Conservation (phyloP, 2,888 invertebrate species). For the Eupithecia vulgata region DNA sequence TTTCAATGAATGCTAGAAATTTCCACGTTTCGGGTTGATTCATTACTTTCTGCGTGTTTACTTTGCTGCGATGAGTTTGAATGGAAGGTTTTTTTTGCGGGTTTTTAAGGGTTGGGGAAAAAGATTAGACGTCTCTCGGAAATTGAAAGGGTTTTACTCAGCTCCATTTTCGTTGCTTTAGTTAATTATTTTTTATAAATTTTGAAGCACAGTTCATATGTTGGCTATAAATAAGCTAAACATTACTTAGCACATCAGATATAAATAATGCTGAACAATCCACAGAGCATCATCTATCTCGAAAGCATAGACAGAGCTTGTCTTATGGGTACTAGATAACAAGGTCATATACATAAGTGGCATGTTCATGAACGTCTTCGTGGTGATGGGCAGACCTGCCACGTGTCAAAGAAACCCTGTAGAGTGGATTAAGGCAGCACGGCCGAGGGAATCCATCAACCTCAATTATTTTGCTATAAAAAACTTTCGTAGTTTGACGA, state of each 20-base stretch:
- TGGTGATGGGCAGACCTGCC: no score
- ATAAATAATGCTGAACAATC: neutral
- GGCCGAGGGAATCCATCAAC: neutral
- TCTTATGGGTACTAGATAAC: neutral
- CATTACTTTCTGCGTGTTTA: conserved; percentile 14
- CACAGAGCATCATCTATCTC: neutral
- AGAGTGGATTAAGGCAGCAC: neutral
- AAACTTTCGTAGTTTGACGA: neutral
- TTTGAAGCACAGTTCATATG: neutral
- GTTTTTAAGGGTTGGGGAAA: neutral
- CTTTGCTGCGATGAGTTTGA: conserved; percentile 11
- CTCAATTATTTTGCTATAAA: neutral
- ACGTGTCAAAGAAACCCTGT: no score
- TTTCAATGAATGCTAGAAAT: conserved; percentile 34
- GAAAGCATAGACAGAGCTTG: neutral
- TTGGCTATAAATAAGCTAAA: neutral
- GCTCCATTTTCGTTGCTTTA: neutral
- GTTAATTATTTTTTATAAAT: neutral
- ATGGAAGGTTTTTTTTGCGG: neutral
- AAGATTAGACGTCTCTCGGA: neutral
- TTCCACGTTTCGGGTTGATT: conserved; percentile 24
- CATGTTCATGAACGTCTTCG: no score
- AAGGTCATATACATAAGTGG: no score
- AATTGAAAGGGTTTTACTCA: neutral
- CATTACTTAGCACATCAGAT: neutral